phyloP scores from a whole-genome alignment of 1,140 invertebrate genomes.

The Bombus breviceps region DNA sequence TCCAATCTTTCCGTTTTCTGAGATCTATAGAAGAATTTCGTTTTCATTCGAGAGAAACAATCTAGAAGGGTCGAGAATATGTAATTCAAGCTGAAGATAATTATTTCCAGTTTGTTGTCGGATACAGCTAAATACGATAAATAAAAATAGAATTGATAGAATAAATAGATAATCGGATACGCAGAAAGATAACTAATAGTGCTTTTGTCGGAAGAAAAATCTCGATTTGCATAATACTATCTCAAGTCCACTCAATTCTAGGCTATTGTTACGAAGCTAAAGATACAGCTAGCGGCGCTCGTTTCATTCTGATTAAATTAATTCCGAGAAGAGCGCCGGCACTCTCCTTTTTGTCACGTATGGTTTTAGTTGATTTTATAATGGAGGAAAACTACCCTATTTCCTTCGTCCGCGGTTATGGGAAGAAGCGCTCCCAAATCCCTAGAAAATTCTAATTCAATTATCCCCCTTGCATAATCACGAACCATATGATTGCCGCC shows the following conservation, averaged over 20 bases:
- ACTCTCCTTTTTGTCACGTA: constrained; percentile 72
- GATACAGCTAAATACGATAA: neutral
- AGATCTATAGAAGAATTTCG: too few species aligned
- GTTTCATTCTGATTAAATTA: constrained; percentile 69
- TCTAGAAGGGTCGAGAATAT: neutral
- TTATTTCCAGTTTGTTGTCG: neutral
- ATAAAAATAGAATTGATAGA: neutral
- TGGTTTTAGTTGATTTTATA: constrained; percentile 77
- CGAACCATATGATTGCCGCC: constrained; percentile 69
- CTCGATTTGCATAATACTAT: constrained; percentile 56
- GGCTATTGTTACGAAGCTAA: constrained; percentile 61
- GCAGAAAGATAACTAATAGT: constrained; percentile 9
- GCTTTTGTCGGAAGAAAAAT: constrained; percentile 31
- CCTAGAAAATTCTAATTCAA: constrained; percentile 75
- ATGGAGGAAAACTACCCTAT: constrained; percentile 69
- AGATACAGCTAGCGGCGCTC: constrained; percentile 49
- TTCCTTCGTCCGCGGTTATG: constrained; percentile 59
- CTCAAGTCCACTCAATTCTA: constrained; percentile 54
- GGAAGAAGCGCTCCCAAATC: constrained; percentile 61
- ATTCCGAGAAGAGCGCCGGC: constrained; percentile 54
- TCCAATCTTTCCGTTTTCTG: neutral
- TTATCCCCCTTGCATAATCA: constrained; percentile 72
- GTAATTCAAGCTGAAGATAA: neutral
- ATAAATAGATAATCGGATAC: constrained; percentile 23
- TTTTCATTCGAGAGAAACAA: too few species aligned